phyloP scores from a whole-genome alignment of 35 echinoderm and acorn worm species.

The Apostichopus parvimensis region DNA sequence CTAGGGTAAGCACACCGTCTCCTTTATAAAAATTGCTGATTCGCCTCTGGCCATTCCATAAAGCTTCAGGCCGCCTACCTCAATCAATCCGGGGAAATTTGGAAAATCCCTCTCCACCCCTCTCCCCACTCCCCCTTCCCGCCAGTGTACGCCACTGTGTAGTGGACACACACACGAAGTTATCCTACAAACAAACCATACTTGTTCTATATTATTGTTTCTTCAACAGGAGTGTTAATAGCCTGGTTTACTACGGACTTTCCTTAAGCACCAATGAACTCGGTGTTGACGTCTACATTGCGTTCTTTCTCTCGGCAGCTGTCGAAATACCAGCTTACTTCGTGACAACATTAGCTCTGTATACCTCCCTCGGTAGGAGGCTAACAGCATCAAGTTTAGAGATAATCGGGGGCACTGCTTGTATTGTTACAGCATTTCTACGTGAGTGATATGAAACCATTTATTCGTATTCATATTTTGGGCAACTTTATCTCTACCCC shows the following conservation, averaged over 20 bases:
- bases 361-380: conserved; percentile 65
- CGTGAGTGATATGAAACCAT: conserved; percentile 26
- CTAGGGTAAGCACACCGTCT: no score
- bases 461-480: neutral
- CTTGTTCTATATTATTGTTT: no score
- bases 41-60: no score
- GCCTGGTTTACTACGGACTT: conserved; percentile 87
- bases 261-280: conserved; percentile 80
- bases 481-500: neutral
- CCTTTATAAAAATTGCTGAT: no score
- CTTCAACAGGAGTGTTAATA: conserved; percentile 66
- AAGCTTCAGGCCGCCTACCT: no score
- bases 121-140: no score
- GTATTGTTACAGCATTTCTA: conserved; percentile 63
- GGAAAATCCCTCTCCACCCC: no score
- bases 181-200: neutral
- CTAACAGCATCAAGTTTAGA: conserved; percentile 45
- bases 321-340: conserved; percentile 81
- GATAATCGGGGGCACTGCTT: conserved; percentile 75
- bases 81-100: no score
- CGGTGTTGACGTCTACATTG: conserved; percentile 73
- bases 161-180: neutral
- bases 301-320: conserved; percentile 67
- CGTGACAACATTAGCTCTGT: conserved; percentile 57
- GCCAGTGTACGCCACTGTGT: neutral